Evolutionary conservation across 2,797 vertebrate species (phyloP).

Genomic region (Acomys russatus): DNA sequence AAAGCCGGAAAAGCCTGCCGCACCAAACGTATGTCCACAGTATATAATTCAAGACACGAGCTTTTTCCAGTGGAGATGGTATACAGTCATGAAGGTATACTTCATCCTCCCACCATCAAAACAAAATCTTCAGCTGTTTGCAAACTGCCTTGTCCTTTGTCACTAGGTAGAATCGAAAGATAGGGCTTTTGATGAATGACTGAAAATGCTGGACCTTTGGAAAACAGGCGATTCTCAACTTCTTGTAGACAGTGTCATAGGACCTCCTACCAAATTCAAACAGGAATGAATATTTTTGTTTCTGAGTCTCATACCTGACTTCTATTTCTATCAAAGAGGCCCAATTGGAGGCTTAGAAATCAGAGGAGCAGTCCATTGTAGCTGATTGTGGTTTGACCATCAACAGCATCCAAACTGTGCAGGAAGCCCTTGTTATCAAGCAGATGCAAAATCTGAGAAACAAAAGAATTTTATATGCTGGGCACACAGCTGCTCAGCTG

Average conservation of each 20-base stretch:
- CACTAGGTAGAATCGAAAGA: neutral
- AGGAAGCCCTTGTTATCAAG: conserved; percentile 89
- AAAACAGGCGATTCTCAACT: conserved; percentile 91
- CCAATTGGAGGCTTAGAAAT: conserved; percentile 93
- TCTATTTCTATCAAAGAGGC: conserved; percentile 95
- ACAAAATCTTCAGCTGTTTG: conserved; percentile 56
- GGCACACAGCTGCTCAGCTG: conserved; percentile 95
- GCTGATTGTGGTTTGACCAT: conserved; percentile 91
- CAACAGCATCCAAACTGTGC: conserved; percentile 92
- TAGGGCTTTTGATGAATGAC: conserved; percentile 83
- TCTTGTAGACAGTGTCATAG: conserved; percentile 87
- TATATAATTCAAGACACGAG: neutral
- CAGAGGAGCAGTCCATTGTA: conserved; percentile 93
- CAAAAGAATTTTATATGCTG: conserved; percentile 94
- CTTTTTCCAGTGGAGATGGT: conserved; percentile 23
- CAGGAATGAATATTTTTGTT: conserved; percentile 91
- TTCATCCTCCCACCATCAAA: conserved; percentile 37
- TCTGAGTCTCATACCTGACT: conserved; percentile 46
- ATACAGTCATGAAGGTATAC: conserved; percentile 45
- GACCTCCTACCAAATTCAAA: conserved; percentile 88
- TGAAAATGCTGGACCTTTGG: conserved; percentile 92
- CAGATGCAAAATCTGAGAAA: conserved; percentile 90
- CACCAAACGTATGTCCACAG: conserved; percentile 47
- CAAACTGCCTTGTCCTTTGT: conserved; percentile 45
- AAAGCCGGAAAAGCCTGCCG: conserved; percentile 74